Conservation (phyloP, 2,113 vertebrate genomes). For the Esox niger region DNA sequence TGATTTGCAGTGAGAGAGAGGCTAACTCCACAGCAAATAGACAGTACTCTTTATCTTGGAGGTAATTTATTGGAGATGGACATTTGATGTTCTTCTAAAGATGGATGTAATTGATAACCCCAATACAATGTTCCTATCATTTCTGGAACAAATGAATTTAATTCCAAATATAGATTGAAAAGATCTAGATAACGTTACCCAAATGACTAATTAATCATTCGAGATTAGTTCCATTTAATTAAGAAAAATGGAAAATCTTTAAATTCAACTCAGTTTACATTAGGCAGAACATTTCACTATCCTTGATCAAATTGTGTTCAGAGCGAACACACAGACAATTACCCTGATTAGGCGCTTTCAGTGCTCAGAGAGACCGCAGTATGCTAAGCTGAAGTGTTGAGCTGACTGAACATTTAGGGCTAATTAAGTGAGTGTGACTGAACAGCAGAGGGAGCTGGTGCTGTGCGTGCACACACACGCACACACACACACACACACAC, state of each 20-base stretch:
- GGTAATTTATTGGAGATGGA: not conserved
- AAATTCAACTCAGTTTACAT: not conserved
- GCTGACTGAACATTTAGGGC: not conserved
- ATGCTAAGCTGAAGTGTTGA: not conserved
- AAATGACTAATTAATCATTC: not conserved
- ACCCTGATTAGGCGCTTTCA: no score
- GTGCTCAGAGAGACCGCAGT: no score
- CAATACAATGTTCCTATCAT: not conserved
- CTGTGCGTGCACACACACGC: no score
- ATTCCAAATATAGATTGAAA: not conserved
- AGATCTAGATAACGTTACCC: not conserved
- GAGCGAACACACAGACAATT: not conserved
- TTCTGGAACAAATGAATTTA: not conserved
- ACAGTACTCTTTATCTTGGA: conserved; percentile 3
- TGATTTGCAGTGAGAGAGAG: conserved; percentile 51
- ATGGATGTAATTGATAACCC: not conserved
- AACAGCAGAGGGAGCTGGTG: not conserved
- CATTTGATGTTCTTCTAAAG: not conserved
- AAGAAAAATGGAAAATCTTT: not conserved
- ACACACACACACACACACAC: not conserved
- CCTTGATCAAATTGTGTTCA: not conserved
- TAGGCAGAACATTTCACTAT: not conserved
- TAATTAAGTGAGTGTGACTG: not conserved
- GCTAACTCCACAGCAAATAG: conserved; percentile 1
- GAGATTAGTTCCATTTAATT: not conserved